These are phyloP conservation scores for Tachina fera DNA, from an alignment of 2,888 invertebrate genomes.

Conservation along the genomic window DNA sequence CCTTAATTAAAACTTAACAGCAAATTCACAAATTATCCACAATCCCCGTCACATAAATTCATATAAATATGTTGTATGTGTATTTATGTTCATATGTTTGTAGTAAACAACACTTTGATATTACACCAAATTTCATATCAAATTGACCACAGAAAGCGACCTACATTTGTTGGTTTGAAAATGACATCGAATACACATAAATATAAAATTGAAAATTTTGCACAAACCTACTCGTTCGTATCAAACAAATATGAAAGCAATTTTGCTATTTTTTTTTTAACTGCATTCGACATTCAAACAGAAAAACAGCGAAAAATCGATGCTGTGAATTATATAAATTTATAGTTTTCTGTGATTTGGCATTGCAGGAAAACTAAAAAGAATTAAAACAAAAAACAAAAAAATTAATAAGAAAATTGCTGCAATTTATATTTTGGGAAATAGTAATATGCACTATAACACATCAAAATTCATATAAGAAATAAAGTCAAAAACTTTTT, in stretches of 20 bases:
- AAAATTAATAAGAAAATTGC: too few relatives aligned
- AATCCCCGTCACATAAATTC: background rate
- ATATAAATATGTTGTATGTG: background rate
- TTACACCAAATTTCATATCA: constrained; percentile 55
- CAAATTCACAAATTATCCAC: background rate
- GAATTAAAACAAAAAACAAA: background rate
- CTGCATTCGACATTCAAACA: background rate
- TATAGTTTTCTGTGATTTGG: constrained; percentile 58
- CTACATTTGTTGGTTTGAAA: constrained; percentile 63
- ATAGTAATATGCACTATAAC: too few relatives aligned
- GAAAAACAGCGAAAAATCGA: background rate
- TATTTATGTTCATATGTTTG: too few relatives aligned
- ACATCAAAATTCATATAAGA: too few relatives aligned
- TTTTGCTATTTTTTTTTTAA: background rate
- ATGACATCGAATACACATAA: constrained; percentile 51
- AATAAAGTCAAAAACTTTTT: too few relatives aligned
- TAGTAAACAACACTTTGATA: background rate
- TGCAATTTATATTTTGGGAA: too few relatives aligned
- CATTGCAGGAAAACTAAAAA: constrained; percentile 55
- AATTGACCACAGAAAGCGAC: constrained; percentile 71
- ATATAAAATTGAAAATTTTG: constrained; percentile 4
- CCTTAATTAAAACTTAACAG: background rate
- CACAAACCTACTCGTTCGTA: background rate
- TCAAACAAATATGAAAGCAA: background rate
- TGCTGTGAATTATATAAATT: background rate